Evolutionary conservation across 2,888 invertebrate genomes (phyloP), one percentile per base, ranked within the genome.

Genomic region (Psylliodes chrysocephalus): DNA sequence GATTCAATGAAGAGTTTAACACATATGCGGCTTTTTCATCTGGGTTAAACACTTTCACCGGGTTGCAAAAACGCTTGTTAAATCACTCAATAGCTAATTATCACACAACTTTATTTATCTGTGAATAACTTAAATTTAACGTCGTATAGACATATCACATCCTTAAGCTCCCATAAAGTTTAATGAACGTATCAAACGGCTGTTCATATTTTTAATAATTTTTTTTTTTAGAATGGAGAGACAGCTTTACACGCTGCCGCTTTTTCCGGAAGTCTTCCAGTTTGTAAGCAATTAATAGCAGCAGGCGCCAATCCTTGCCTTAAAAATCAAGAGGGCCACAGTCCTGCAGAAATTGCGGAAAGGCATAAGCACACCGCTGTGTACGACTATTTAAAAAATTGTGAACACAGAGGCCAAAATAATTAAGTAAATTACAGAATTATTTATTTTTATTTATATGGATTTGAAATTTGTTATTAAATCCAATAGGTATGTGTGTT

Each of bases 201-300:
- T 28, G 28, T 6, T 28, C 28, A 28, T 28, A 6, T 8, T 28
- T 28, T 28, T 28, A 12, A 6, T 49, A n/a, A 22, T 22, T 22
- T 22, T 64, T 64, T 71, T 69, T 83, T 83, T 35, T 81, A 95
- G 95, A 96, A 96, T 84, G 96, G 96, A 0, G 95, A 96, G 84
- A 90, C 92, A 59, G 92, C 94, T 0, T 84, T 97, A 51, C 96
- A 96, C 85, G 96, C 95, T 49, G 96, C 96, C 1, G 92, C 93
- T 33, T 88, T 95, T 85, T 94, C 92, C 81, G 96, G 95, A 0
- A 93, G 94, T 78, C 85, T 93, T 80, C 84, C 90, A 1, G 91
- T 94, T 52, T 91, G 91, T 60, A 90, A 91, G 77, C 89, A 91
- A 78, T 84, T 95, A 40, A 85, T 93, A 47, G 88, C 87, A 59